Base-by-base conservation (phyloP, 2,797 vertebrate species). In the Heterohyrax brucei region DNA sequence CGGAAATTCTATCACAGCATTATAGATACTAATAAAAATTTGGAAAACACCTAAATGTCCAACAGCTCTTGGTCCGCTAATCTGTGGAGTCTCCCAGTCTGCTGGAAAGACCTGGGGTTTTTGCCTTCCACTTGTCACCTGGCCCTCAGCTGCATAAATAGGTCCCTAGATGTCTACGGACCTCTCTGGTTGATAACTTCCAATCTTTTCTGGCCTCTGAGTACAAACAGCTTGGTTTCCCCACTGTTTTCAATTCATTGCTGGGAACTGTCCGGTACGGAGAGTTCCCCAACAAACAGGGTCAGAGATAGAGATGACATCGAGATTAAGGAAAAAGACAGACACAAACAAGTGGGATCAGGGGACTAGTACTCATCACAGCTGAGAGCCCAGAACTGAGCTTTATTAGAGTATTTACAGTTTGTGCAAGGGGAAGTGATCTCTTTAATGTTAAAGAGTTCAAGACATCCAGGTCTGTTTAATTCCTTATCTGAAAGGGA, bases 41-140 rank as follows among this genome's bases (percentile, higher is more conserved):
- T 91, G 89, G 92, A 95, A 95, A 96, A 82, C 66, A 93, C 89
- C 92, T 77, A 83, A 94, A 86, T 89, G 79, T 86, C 89, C 46
- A 85, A 9, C 1, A n/a, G 64, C 62, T 96, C 46, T 76, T 64
- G 39, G 64, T 56, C 9, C 0, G 2, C 30, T 64, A 22, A 78
- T 89, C 89, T 59, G 18, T 76, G 80, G 70, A 68, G 72, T 70
- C 96, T 62, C 48, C 64, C 82, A 78, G 18, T 59, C 24, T 92
- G 92, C 75, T 95, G 83, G 88, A 91, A 97, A 95, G 53, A 22
- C 30, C 82, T 92, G 93, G 85, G 18, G 61, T 92, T 92, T 97
- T 93, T 46, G 90, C 33, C 68, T 77, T 56, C 12, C 77, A 53
- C 3, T 92, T 96, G 21, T 68, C 28, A 64, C 39, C 56, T 91